phyloP scores from a whole-genome alignment of 2,888 invertebrate species.

The Elgonia sp. region DNA sequence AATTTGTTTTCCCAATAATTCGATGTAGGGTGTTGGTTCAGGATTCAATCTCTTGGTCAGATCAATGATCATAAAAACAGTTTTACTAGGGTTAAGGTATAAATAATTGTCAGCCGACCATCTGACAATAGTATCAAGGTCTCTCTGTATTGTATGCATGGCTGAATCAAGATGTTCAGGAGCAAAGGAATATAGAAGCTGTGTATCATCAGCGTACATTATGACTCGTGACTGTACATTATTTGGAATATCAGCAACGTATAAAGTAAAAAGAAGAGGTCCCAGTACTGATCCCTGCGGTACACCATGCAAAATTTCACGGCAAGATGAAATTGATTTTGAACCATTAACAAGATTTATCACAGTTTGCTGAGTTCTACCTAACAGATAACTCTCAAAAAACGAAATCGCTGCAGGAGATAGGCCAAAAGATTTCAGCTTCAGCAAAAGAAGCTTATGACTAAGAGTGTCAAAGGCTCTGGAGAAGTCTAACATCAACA shows the following conservation, averaged over 20 bases:
- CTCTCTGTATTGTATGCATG: neutral
- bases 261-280: neutral
- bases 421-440: neutral
- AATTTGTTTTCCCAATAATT: too few relatives aligned
- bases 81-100: neutral
- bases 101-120: neutral
- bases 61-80: neutral
- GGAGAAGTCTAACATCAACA: too few relatives aligned
- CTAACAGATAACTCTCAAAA: neutral
- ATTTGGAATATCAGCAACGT: neutral
- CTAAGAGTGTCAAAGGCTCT: neutral
- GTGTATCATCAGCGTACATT: neutral
- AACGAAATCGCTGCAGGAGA: neutral
- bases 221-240: neutral
- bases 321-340: neutral
- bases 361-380: neutral
- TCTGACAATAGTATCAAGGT: neutral
- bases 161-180: neutral
- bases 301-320: neutral
- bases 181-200: neutral
- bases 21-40: too few relatives aligned
- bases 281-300: neutral
- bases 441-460: neutral
- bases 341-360: neutral
- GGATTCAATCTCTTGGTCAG: too few relatives aligned